Conservation (phyloP, 1,140 invertebrate genomes). For the Drosophila repleta region DNA sequence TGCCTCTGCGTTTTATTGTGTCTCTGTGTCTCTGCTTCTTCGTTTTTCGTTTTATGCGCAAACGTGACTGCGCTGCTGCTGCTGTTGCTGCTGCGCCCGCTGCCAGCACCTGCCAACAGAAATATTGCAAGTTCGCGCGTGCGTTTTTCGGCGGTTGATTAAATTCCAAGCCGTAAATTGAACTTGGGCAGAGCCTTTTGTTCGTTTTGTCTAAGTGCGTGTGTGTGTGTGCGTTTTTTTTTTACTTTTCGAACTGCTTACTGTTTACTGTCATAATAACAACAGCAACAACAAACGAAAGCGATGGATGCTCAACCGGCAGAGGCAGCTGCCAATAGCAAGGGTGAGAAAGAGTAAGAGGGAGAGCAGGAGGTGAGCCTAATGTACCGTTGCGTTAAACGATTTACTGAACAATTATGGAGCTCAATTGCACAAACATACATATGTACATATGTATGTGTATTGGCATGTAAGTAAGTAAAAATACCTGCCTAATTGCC, state of each 20-base stretch:
- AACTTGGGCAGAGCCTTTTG: slow-evolving; percentile 18
- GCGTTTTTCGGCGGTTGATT: slow-evolving; percentile 44
- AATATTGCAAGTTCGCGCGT: slow-evolving; percentile 46
- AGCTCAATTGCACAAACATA: slow-evolving; percentile 5
- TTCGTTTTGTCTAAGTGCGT: slow-evolving; percentile 5
- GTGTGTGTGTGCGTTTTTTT: neutral
- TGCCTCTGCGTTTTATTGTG: too few relatives aligned
- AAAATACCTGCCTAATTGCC: slow-evolving; percentile 2
- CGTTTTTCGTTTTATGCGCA: slow-evolving; percentile 36
- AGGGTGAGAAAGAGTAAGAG: neutral
- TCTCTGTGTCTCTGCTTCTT: slow-evolving; percentile 11
- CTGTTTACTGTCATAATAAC: slow-evolving; percentile 8
- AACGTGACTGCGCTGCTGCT: slow-evolving; percentile 42
- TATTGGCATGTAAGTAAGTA: neutral
- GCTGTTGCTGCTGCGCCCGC: neutral
- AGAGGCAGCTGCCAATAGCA: slow-evolving; percentile 5
- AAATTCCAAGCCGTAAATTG: slow-evolving; percentile 43
- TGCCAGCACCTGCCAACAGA: slow-evolving; percentile 4
- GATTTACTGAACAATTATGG: slow-evolving; percentile 12
- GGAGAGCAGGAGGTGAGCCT: slow-evolving; percentile 27
- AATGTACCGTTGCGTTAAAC: slow-evolving; percentile 35
- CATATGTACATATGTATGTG: neutral
- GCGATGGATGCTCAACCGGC: neutral
- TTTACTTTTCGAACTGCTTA: neutral
- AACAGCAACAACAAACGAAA: slow-evolving; percentile 9